Base-by-base conservation (phyloP, 2,888 invertebrate genomes). In the Parascotia fuliginaria region DNA sequence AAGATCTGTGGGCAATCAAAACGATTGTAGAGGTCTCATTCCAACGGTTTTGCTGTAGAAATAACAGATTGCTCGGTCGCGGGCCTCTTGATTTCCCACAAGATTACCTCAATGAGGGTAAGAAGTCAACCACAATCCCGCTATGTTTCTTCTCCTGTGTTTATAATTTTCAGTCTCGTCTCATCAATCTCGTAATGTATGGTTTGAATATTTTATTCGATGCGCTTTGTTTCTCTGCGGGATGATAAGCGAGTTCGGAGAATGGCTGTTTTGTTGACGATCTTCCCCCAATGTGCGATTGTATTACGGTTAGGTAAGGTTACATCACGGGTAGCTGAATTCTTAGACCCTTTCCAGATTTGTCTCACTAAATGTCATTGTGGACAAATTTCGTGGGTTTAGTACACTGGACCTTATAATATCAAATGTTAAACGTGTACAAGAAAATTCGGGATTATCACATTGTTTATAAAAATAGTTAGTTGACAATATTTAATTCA, bases 31-130 rank as follows among this genome's bases (percentile, higher is more conserved):
- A 60, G 77, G 55, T 77, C 81, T 75, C 53, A 62, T 66, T 75
- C 67, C 39, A 65, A 60, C 79, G 83, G 80, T 76, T 66, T 71
- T 74, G 70, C 67, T 60, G 55, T 68, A 63, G 70, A 73, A 80
- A 80, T 82, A 83, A 84, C 79, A 83, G 83, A 86, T 84, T 79
- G 84, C 79, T 79, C 77, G 70, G 80, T 77, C 75, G 79, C 70
- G 77, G 79, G 56, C 69, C 73, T 71, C 78, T 80, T 87, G 87
- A 87, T 87, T 87, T 87, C 87, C 87, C 87, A 75, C 81, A 81
- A 87, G 87, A 85, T 86, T 84, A 81, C 81, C 77, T 75, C 81
- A 79, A 82, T 80, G 81, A 82, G 80, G 80, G 81, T 78, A 78
- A 76, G 76, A 77, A 84, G 84, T 81, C 79, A 83, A 83, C 80